Evolutionary conservation across 2,113 vertebrate species (phyloP).

Genomic region (Callipepla squamata): DNA sequence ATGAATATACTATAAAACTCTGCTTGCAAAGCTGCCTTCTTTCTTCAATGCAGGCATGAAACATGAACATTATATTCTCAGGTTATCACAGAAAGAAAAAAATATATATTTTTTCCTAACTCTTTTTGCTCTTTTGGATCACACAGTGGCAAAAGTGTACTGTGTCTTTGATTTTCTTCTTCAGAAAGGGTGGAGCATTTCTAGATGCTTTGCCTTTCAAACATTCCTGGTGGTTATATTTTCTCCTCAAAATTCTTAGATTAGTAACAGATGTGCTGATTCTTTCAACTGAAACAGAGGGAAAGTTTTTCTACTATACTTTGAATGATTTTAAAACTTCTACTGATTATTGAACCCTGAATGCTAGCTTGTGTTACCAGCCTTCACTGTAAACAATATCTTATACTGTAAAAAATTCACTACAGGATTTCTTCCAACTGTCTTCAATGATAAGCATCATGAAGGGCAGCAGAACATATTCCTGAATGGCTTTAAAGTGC

Average conservation of each 20-base stretch:
- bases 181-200: constrained; percentile 58
- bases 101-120: constrained; percentile 7
- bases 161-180: constrained; percentile 55
- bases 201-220: constrained; percentile 58
- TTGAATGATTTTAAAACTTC: background rate
- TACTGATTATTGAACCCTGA: background rate
- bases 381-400: background rate
- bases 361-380: background rate
- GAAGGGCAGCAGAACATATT: background rate
- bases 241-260: constrained; percentile 64
- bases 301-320: background rate
- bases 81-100: constrained; percentile 44
- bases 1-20: constrained; percentile 14
- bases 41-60: constrained; percentile 21
- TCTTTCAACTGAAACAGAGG: background rate
- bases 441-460: background rate
- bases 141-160: constrained; percentile 34
- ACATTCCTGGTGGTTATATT: constrained; percentile 74
- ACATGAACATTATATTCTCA: background rate
- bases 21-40: background rate
- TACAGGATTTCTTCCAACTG: too few species aligned
- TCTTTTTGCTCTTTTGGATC: constrained; percentile 18
- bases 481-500: background rate
- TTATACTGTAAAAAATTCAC: background rate
- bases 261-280: constrained; percentile 73